Evolutionary conservation across 2,113 vertebrate species (phyloP).

Genomic region (Australoheros scitulus): DNA sequence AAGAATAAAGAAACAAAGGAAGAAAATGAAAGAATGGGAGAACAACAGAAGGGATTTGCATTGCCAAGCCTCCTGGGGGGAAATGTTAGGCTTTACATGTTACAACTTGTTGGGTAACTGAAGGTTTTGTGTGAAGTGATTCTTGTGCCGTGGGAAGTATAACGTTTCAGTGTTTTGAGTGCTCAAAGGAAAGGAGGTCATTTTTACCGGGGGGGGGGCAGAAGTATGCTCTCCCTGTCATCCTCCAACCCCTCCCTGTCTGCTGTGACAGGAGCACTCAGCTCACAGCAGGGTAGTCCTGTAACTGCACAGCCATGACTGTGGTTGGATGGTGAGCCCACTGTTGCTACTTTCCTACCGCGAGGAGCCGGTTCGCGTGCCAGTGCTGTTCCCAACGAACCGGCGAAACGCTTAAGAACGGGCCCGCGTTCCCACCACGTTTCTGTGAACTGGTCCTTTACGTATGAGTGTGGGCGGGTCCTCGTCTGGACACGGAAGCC

Average conservation of each 20-base stretch:
- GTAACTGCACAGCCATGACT: background rate
- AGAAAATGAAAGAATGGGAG: constrained; percentile 45
- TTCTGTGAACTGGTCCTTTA: too few relatives aligned
- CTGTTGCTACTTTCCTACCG: too few relatives aligned
- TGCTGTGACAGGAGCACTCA: background rate
- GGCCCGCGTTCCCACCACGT: too few relatives aligned
- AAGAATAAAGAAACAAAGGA: constrained; percentile 53
- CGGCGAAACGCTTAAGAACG: too few relatives aligned
- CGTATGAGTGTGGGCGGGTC: too few relatives aligned
- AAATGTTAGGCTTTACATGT: constrained; percentile 60
- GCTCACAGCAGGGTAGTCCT: background rate
- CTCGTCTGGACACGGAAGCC: too few relatives aligned
- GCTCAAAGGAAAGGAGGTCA: constrained; percentile 48
- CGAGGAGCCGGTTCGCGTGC: too few relatives aligned
- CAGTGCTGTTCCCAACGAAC: too few relatives aligned
- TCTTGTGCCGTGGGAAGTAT: constrained; percentile 70
- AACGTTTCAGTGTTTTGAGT: constrained; percentile 59
- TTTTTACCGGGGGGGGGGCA: constrained; percentile 47
- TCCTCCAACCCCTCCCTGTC: constrained; percentile 7
- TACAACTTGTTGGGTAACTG: constrained; percentile 74
- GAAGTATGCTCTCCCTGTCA: constrained; percentile 36
- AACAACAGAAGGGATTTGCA: constrained; percentile 63
- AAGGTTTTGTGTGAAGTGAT: constrained; percentile 67
- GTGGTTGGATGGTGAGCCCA: background rate
- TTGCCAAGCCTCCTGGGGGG: constrained; percentile 33